phyloP scores from a whole-genome alignment of 2,888 invertebrate species.

The Hyles lineata region DNA sequence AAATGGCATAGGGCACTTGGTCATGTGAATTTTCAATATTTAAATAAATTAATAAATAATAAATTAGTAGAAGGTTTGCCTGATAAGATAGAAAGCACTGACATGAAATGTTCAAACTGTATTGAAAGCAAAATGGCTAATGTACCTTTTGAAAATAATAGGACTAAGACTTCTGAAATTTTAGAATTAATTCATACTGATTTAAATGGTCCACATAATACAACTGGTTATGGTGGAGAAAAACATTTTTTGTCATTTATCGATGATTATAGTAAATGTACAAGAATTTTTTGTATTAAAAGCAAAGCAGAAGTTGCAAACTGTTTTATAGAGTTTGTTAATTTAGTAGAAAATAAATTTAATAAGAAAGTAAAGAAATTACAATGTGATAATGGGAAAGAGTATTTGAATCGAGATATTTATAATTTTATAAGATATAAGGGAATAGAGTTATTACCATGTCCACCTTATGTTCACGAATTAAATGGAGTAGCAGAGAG shows the following conservation, averaged over 20 bases:
- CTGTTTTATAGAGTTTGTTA: conserved; percentile 43
- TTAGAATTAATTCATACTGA: conserved; percentile 45
- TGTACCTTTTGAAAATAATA: conserved; percentile 46
- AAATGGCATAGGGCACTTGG: conserved; percentile 31
- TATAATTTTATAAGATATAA: conserved; percentile 42
- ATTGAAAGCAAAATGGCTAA: conserved; percentile 45
- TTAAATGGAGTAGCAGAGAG: conserved; percentile 48
- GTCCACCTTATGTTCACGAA: conserved; percentile 48
- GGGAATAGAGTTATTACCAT: conserved; percentile 44
- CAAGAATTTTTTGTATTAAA: conserved; percentile 42
- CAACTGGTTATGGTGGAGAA: conserved; percentile 44
- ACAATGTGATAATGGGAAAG: conserved; percentile 46
- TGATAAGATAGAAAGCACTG: too few relatives aligned
- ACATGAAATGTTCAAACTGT: conserved; percentile 44
- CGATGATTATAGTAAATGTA: conserved; percentile 45
- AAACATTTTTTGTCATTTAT: conserved; percentile 48
- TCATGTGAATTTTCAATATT: too few relatives aligned
- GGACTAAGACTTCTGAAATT: conserved; percentile 40
- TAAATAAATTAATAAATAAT: too few relatives aligned
- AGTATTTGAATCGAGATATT: conserved; percentile 43
- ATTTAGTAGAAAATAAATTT: conserved; percentile 40
- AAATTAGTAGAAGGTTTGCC: too few relatives aligned
- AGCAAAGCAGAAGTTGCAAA: conserved; percentile 38
- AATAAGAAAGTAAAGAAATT: conserved; percentile 43
- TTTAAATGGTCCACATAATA: conserved; percentile 45